These are phyloP conservation scores for Stenchaetothrips biformis DNA, from an alignment of 2,888 invertebrate species.

Conservation along the genomic window DNA sequence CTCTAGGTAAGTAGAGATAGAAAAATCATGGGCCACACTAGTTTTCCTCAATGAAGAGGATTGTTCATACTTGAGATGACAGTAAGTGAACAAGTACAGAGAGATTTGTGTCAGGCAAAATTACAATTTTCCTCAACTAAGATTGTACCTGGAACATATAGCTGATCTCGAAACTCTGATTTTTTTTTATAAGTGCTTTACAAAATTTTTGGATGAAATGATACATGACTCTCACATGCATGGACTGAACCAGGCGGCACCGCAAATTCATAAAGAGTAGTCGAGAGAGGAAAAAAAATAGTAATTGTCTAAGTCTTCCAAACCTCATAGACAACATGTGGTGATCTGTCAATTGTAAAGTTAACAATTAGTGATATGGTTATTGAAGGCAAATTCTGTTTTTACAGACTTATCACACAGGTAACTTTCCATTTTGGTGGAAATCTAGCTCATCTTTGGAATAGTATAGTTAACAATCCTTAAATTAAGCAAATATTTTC, in stretches of 20 bases:
- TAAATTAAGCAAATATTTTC: constrained; percentile 17
- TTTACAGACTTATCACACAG: constrained; percentile 23
- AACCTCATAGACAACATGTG: constrained; percentile 24
- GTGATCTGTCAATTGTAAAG: constrained; percentile 25
- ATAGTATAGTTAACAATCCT: constrained; percentile 25
- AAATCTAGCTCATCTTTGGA: constrained; percentile 25
- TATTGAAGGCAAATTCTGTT: constrained; percentile 23
- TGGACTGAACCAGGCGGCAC: constrained; percentile 7
- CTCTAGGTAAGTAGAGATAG: constrained; percentile 21
- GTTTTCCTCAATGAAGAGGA: not conserved
- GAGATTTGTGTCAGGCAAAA: no score
- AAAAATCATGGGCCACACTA: constrained; percentile 20
- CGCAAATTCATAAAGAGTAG: constrained; percentile 21
- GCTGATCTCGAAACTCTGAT: not conserved
- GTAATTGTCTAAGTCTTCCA: constrained; percentile 25
- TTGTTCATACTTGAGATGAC: not conserved
- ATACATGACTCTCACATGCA: not conserved
- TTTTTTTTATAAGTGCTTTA: not conserved
- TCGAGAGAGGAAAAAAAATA: constrained; percentile 25
- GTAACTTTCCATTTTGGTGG: constrained; percentile 21
- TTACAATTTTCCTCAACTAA: no score
- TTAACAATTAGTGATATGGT: constrained; percentile 25
- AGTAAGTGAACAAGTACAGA: no score
- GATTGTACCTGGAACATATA: no score
- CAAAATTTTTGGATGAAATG: not conserved